Conservation (phyloP, 2,888 invertebrate species). For the Conus canariensis region DNA sequence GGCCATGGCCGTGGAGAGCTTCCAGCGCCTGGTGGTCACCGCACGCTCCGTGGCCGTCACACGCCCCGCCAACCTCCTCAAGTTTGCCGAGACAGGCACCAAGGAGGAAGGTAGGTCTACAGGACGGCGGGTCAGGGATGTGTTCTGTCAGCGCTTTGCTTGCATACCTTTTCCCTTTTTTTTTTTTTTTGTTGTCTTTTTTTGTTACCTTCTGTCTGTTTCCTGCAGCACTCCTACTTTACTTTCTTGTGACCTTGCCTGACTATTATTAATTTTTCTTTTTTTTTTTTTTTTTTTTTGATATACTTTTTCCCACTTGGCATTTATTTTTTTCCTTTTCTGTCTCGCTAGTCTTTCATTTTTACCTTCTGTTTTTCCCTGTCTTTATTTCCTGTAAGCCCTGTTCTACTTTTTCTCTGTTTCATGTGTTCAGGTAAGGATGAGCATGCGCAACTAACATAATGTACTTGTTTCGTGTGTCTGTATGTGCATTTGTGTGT, state of each 20-base stretch:
- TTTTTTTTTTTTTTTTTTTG: too few species aligned
- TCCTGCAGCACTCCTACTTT: not conserved
- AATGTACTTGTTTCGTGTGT: not conserved
- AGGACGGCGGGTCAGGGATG: too few species aligned
- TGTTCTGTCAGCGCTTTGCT: not conserved
- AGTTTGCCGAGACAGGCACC: constrained; percentile 81
- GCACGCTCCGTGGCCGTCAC: constrained; percentile 91
- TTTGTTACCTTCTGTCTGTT: not conserved
- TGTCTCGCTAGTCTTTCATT: too few species aligned
- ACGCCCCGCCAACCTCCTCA: constrained; percentile 89
- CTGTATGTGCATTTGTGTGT: not conserved
- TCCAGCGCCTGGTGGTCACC: constrained; percentile 90
- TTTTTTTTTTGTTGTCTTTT: not conserved
- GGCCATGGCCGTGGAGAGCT: constrained; percentile 93
- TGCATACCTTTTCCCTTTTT: not conserved
- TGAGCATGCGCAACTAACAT: not conserved
- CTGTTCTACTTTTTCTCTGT: too few species aligned
- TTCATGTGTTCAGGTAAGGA: not conserved
- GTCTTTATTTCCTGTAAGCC: too few species aligned
- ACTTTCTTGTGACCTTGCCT: too few species aligned
- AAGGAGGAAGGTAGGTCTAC: constrained; percentile 40
- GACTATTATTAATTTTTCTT: too few species aligned
- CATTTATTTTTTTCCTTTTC: too few species aligned
- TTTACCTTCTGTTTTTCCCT: too few species aligned
- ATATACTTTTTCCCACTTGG: too few species aligned